phyloP scores from a whole-genome alignment of 1,140 invertebrate species.

The Penaeus indicus region DNA sequence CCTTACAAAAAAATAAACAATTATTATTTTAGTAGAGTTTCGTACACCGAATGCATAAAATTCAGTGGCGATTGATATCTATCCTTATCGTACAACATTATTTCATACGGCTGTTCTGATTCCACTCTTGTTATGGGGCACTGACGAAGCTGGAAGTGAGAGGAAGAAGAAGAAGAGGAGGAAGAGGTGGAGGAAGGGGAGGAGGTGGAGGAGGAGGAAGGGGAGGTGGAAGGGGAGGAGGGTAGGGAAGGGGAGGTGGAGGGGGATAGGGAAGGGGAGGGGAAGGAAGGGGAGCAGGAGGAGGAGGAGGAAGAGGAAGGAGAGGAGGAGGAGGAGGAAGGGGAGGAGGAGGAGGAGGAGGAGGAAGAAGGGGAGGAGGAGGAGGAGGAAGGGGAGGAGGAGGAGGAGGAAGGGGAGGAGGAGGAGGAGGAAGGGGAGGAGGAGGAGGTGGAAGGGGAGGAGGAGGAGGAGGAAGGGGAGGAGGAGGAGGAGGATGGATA shows the following conservation, averaged over 20 bases:
- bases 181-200: no score
- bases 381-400: background rate
- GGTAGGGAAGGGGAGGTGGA: no score
- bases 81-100: slow-evolving; percentile 15
- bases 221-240: no score
- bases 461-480: no score
- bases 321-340: background rate
- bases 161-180: no score
- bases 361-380: background rate
- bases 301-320: background rate
- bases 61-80: slow-evolving; percentile 2
- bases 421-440: no score
- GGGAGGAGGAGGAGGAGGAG: background rate
- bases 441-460: no score
- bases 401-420: no score
- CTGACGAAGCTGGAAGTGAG: background rate
- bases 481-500: no score
- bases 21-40: slow-evolving; percentile 56
- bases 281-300: background rate
- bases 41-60: slow-evolving; percentile 44
- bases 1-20: slow-evolving; percentile 53
- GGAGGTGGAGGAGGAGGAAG: no score
- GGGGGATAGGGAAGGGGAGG: no score
- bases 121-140: background rate
- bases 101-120: slow-evolving; percentile 1